Evolutionary conservation across 2,797 vertebrate genomes (phyloP).

Genomic region (Thalassophryne amazonica): DNA sequence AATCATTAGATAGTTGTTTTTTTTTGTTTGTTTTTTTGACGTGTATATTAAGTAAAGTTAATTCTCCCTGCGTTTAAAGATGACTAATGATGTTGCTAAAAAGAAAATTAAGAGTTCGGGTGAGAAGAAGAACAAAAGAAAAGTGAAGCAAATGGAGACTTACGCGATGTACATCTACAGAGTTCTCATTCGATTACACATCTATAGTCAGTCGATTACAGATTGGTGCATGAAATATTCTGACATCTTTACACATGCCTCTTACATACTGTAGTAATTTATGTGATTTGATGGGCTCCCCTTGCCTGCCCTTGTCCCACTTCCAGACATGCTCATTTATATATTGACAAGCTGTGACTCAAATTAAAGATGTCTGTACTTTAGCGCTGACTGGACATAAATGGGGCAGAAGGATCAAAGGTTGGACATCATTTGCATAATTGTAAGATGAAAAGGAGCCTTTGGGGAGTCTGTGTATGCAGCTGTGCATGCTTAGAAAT

Average conservation of each 20-base stretch:
- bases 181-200: no score
- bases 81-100: conserved; percentile 70
- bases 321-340: no score
- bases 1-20: no score
- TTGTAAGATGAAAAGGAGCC: conserved; percentile 1
- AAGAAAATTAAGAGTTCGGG: conserved; percentile 51
- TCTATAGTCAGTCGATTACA: no score
- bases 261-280: no score
- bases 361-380: not conserved
- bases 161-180: conserved; percentile 86
- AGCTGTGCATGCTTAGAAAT: not conserved
- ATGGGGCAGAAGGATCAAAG: not conserved
- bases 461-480: not conserved
- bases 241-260: no score
- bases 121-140: conserved; percentile 68
- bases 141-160: conserved; percentile 73
- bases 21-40: not conserved
- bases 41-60: no score
- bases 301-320: no score
- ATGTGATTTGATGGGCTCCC: no score
- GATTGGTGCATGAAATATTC: no score
- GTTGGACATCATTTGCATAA: not conserved
- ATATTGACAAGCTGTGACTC: not conserved
- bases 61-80: no score
- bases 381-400: not conserved